Base-by-base conservation (phyloP, 1,140 invertebrate genomes). In the Drosophila sucinea region DNA sequence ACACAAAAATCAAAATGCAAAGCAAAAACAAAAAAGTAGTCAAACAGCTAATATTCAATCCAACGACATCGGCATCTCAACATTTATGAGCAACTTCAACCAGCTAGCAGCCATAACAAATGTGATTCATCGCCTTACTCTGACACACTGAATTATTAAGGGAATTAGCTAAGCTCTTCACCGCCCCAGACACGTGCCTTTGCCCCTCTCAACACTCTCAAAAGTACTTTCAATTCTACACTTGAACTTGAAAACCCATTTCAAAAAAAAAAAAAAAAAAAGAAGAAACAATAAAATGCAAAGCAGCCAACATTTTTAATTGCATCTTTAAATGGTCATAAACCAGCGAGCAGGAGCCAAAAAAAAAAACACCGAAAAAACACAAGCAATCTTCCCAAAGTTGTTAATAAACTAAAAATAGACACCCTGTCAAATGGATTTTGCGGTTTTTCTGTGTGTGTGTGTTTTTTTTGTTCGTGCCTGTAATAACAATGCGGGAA, bases 61-160 rank as follows among this genome's bases (percentile, higher is more conserved):
- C 27, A 64, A 72, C 68, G 60, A 67, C 68, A 60, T 81, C 64
- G 58, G 68, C 80, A 62, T 27, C 44, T 17, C 35, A 65, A 69
- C 75, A 60, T 32, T 17, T 17, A 17, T 17, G 51, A 35, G 47
- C 54, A 72, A 60, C 58, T 51, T 47, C 68, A 51, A 8, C 8
- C 44, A 47, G 44, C 7, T 2, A 55, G n/a, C 67, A 41, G 17
- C 54, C 63, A 67, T 62, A 80, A 78, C 55, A 35, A 55, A 60
- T 70, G 69, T 84, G 81, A 84, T 73, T 86, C 81, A 86, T 70
- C 65, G 70, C 23, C 54, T 65, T 32, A 47, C 65, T 67, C 78
- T 79, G 82, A 78, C 81, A 85, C 66, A 85, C 79, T 86, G 82
- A 86, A 81, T 86, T 70, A 67, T 76, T 73, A 70, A 74, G 51